phyloP scores from a whole-genome alignment of 2,113 vertebrate genomes.

The Aix galericulata region DNA sequence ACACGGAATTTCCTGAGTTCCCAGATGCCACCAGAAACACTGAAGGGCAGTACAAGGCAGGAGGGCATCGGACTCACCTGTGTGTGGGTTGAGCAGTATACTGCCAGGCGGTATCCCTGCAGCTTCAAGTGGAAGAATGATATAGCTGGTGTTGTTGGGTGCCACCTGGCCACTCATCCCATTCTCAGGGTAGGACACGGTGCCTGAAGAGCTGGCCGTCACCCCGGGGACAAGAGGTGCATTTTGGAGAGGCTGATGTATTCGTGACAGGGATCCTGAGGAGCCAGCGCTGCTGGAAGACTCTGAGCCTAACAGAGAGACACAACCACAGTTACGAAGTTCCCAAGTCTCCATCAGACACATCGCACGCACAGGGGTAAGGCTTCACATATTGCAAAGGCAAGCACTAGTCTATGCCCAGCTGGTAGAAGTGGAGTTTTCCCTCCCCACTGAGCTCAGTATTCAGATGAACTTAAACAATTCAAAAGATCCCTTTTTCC shows the following conservation, averaged over 20 bases:
- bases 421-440: background rate
- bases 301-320: conserved; percentile 74
- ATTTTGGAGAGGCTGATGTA: conserved; percentile 83
- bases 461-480: background rate
- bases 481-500: background rate
- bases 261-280: conserved; percentile 82
- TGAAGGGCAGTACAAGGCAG: background rate
- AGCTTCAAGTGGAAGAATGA: conserved; percentile 88
- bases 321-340: background rate
- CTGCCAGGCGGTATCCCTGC: conserved; percentile 92
- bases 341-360: background rate
- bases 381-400: background rate
- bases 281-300: conserved; percentile 85
- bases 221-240: conserved; percentile 68
- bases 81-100: conserved; percentile 93
- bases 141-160: conserved; percentile 84
- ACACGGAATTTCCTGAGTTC: background rate
- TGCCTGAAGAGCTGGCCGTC: conserved; percentile 68
- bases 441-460: background rate
- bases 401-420: background rate
- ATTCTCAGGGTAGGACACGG: conserved; percentile 75
- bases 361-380: fast-evolving
- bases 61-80: conserved; percentile 78
- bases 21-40: background rate
- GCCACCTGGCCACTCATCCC: conserved; percentile 75